Evolutionary conservation across 2,888 invertebrate genomes (phyloP), one percentile per base, ranked within the genome.

Genomic region (Oscheius sp.): DNA sequence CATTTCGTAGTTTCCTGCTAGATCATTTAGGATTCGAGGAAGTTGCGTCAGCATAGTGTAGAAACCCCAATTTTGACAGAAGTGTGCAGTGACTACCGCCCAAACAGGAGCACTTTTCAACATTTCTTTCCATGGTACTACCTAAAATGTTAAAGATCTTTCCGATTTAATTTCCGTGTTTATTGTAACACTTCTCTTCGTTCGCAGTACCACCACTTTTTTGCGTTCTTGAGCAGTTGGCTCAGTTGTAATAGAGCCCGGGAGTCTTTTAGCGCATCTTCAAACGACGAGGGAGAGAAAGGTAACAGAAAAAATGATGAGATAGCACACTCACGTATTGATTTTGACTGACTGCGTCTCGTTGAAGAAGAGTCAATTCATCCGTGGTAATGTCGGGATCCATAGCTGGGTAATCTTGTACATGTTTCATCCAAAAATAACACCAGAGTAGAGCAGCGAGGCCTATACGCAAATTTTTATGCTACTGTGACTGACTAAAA

Each of bases 51-150:
- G 82, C 87, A 88, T 86, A 1, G 87, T 88, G 80, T 88, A 88
- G 80, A 88, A 88, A 0, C 88, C 88, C 87, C 88, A 88, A 83
- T 88, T 88, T 80, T 88, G 87, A 41, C 77, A 84, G 76, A 87
- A 87, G 75, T 88, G 88, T 1, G 88, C 87, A 0, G 82, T 78
- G 8, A 87, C 84, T 28, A 88, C 86, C 0, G 88, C 88, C 88
- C 87, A 88, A 0, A 88, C 87, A 0, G 88, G 87, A 2, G 84
- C 75, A 3, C 87, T 87, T 22, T 77, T 82, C 22, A 88, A 71
- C 38, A 88, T 87, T 44, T 78, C 72, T 14, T 81, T 75, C 88
- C 88, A 88, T n/a, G 88, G 88, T 36, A 81, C 78, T 6, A 81
- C 47, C 80, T 80, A 63, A 80, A 62, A n/a, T 32, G 14, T 33